Evolutionary conservation across 2,888 invertebrate genomes (phyloP).

Genomic region (Cloeon dipterum): DNA sequence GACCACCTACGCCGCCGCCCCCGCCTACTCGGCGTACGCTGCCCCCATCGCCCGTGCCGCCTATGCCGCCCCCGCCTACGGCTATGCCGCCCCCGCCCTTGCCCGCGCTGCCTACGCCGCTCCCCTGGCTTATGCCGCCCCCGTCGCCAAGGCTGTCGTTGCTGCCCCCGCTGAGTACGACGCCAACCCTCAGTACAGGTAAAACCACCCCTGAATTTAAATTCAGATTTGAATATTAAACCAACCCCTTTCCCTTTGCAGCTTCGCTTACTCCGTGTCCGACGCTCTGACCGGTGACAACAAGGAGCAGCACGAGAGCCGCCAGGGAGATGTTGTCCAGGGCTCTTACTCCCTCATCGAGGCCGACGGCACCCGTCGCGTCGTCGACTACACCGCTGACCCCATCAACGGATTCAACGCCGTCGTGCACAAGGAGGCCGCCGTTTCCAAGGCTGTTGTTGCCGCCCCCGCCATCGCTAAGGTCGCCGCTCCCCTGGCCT

Average conservation of each 20-base stretch:
- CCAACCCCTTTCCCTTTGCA: no score
- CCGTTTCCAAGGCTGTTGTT: conserved; percentile 3
- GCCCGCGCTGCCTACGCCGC: no score
- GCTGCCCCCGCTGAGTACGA: conserved; percentile 7
- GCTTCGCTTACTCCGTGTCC: conserved; percentile 4
- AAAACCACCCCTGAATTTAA: no score
- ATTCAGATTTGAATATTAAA: no score
- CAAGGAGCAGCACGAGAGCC: conserved; percentile 6
- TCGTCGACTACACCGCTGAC: conserved; percentile 6
- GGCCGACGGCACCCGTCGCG: conserved; percentile 6
- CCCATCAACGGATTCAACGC: conserved; percentile 6
- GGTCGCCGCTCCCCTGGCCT: background rate
- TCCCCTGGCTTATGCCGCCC: conserved; percentile 2
- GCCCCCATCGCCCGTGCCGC: conserved; percentile 4
- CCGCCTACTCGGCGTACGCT: conserved; percentile 8
- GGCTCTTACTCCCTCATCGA: conserved; percentile 4
- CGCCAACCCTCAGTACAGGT: conserved; percentile 6
- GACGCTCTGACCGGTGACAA: conserved; percentile 6
- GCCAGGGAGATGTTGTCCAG: conserved; percentile 5
- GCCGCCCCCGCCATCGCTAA: conserved; percentile 1
- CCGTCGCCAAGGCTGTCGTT: no score
- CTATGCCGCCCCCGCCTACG: conserved; percentile 2
- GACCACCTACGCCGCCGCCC: background rate
- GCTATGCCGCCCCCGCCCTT: no score
- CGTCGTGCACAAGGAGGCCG: conserved; percentile 5